phyloP scores from a whole-genome alignment of 2,888 invertebrate species.

The Drosophila mayaguana region DNA sequence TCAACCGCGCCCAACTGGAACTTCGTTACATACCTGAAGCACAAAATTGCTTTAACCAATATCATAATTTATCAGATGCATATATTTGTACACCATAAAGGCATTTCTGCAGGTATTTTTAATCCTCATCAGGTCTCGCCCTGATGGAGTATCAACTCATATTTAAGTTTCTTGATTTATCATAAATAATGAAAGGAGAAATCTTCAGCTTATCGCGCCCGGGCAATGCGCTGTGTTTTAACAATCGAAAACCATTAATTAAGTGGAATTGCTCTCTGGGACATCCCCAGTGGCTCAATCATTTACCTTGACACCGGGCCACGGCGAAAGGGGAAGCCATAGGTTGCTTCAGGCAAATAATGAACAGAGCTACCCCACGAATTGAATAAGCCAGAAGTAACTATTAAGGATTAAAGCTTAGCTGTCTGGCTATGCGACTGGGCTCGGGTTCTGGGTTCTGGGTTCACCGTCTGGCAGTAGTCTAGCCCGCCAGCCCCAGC shows the following conservation, averaged over 20 bases:
- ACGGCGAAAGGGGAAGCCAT: slow-evolving; percentile 60
- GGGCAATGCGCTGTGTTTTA: slow-evolving; percentile 28
- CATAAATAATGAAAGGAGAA: slow-evolving; percentile 13
- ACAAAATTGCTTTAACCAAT: background rate
- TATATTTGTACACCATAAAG: background rate
- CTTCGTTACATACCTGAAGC: background rate
- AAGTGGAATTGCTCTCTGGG: slow-evolving; percentile 35
- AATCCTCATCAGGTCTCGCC: no score
- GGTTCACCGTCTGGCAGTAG: slow-evolving; percentile 54
- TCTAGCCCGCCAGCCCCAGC: slow-evolving; percentile 63
- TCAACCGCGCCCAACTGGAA: background rate
- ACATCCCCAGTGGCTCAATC: slow-evolving; percentile 55
- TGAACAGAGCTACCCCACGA: background rate
- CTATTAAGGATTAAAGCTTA: slow-evolving; percentile 76
- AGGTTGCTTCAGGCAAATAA: slow-evolving; percentile 41
- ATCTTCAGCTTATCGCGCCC: slow-evolving; percentile 31
- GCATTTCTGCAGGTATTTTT: background rate
- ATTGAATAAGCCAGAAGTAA: slow-evolving; percentile 32
- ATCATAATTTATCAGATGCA: background rate
- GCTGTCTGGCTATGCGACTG: slow-evolving; percentile 73
- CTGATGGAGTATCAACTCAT: no score
- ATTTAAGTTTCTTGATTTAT: background rate
- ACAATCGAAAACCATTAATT: slow-evolving; percentile 67
- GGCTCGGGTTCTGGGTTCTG: slow-evolving; percentile 18
- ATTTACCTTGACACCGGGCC: slow-evolving; percentile 64